Evolutionary conservation across 2,888 invertebrate species (phyloP), one percentile per base, ranked within the genome.

Genomic region (Tubiluchus corallicola): DNA sequence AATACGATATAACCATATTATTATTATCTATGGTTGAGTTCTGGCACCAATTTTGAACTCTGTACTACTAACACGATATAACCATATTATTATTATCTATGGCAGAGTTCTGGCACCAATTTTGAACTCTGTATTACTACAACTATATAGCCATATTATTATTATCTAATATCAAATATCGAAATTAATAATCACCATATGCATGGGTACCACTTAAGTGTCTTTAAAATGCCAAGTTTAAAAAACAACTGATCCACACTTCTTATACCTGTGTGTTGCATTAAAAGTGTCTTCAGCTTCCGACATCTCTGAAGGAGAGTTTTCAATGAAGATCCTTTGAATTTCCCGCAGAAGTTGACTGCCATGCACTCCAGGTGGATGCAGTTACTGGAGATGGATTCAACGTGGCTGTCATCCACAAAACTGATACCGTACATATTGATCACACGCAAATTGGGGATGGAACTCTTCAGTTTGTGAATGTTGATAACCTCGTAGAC

Each of bases 401-500:
- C 98, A 41, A 99, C 92, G 56, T 99, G 98, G 1, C 87, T 85
- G 70, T 99, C 98, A 55, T 96, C 96, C 4, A 94, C 84, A 55
- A 94, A 94, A 66, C 90, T 90, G 53, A 98, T 96, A 0, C 98
- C 98, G 63, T 94, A 99, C 41, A 99, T 69, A 66, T 98, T 99
- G 57, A 99, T 94, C 4, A 96, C 88, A 50, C 90, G 73, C 49
- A 98, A 70, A 68, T 98, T 99, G 0, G 98, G 98, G 0, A 94
- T 92, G 3, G 94, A 94, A 1, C 90, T 84, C 67, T 98, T 98
- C 45, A 99, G 71, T 62, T 94, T 98, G 65, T 94, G 92, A 19
- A 99, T 90, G 69, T 99, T 99, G 55, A 99, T 90, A 3, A 92
- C 92, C 65, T 94, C 94, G 66, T 94, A 94, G 54, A 96, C 92